Percentiles rank a stretch among this genome's conserved stretches.
Conservation (phyloP, 1,140 invertebrate genomes). For the Drosophila setifemur region DNA sequence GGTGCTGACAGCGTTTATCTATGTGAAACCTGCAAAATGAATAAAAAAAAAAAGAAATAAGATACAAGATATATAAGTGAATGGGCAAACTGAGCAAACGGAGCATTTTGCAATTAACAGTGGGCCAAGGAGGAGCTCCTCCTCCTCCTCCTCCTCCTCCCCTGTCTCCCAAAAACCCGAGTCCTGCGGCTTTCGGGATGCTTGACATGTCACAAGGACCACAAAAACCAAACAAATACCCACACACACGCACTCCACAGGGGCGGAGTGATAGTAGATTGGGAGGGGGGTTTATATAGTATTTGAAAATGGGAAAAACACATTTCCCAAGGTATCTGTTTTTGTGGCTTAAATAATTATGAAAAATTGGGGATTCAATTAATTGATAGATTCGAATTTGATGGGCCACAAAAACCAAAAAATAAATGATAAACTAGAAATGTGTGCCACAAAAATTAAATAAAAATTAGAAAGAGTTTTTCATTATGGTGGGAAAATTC, state of each 20-base stretch:
- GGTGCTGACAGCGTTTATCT: slow-evolving; percentile 94
- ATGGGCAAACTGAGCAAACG: slow-evolving; percentile 60
- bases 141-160: neutral
- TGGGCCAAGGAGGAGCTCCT: slow-evolving; percentile 3
- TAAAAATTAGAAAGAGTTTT: no score
- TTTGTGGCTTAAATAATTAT: no score
- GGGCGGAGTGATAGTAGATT: no score
- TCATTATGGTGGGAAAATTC: no score
- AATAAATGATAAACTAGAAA: no score
- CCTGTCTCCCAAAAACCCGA: slow-evolving; percentile 1
- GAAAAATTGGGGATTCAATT: no score
- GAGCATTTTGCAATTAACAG: slow-evolving; percentile 75
- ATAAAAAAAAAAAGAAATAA: slow-evolving; percentile 26
- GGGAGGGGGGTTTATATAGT: no score
- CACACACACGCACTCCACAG: neutral
- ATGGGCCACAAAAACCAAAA: no score
- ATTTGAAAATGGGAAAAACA: no score
- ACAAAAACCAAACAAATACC: slow-evolving; percentile 65
- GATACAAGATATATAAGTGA: neutral
- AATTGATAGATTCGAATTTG: no score
- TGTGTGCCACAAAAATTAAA: no score
- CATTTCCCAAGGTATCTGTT: no score
- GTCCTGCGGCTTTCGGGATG: slow-evolving; percentile 54
- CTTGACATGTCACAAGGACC: slow-evolving; percentile 73
- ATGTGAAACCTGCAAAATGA: slow-evolving; percentile 88